phyloP scores from a whole-genome alignment of 2,888 invertebrate species.

The Malthinus flaveolus region DNA sequence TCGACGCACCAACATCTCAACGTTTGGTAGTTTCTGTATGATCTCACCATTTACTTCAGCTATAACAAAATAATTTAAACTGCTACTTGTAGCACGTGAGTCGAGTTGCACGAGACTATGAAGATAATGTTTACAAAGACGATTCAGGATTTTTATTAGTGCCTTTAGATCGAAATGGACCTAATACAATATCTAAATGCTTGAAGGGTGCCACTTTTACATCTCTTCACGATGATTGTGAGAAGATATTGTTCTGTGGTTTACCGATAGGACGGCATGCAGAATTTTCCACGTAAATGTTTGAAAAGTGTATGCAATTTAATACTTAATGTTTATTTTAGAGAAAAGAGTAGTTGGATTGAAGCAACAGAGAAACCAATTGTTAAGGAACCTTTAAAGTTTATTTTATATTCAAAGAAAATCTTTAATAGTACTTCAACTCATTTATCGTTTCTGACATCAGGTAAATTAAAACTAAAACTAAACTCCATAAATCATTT shows the following conservation, averaged over 20 bases:
- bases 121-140: conserved; percentile 38
- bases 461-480: conserved; percentile 47
- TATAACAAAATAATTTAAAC: background rate
- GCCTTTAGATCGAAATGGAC: conserved; percentile 51
- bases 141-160: conserved; percentile 48
- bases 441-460: conserved; percentile 56
- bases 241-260: conserved; percentile 46
- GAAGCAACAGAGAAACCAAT: conserved; percentile 45
- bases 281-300: too few species aligned
- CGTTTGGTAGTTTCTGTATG: conserved; percentile 57
- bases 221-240: conserved; percentile 42
- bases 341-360: conserved; percentile 47
- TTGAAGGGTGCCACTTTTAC: conserved; percentile 39
- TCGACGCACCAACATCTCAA: conserved; percentile 65
- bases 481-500: background rate
- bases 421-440: conserved; percentile 48
- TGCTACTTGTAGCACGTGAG: conserved; percentile 41
- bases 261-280: conserved; percentile 34
- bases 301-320: too few species aligned
- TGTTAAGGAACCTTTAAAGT: conserved; percentile 38
- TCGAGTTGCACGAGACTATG: conserved; percentile 43
- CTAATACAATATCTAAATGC: conserved; percentile 39
- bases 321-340: conserved; percentile 29
- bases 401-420: conserved; percentile 44
- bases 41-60: background rate